Base-by-base conservation (phyloP, 1,140 invertebrate species). In the Drosophila parabipectinata region DNA sequence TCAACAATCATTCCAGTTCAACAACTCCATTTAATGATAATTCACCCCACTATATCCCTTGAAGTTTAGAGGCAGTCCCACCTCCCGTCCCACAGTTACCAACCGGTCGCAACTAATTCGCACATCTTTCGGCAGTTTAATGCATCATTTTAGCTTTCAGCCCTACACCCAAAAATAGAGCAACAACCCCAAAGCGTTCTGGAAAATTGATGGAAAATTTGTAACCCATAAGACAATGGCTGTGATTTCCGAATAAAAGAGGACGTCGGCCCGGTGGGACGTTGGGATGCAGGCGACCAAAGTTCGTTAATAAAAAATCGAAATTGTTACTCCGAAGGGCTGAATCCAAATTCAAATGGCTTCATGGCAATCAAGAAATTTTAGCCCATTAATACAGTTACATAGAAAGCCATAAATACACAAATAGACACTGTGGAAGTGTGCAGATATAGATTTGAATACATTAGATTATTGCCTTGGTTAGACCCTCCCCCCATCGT, bases 381-480 rank as follows among this genome's bases (percentile, higher is more conserved):
- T 50, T 37, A 14, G 64, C 9, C 67, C 67, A 71, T 71, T 71
- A 69, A 69, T 71, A 71, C 67, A 69, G 61, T 75, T 64, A 67
- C 47, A 74, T 21, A 67, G 53, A 57, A 30, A 51, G 50, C 54
- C 48, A 76, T 76, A 76, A 76, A 76, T 47, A 67, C 53, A 74
- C 60, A 74, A 63, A 62, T 41, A 63, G 54, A 52, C 61, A 72
- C 8, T 28, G 26, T 28, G 37, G 39, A 58, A 52, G 28, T 32
- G 50, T 55, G 61, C 45, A 34, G 53, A 58, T 68, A 39, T 59
- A 48, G 47, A 39, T 51, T 24, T 69, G 53, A 72, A 80, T 68
- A 74, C 60, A 74, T 74, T 69, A 57, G 79, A 82, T 84, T 84
- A 84, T 84, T 81, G 81, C 81, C 74, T 73, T 66, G 63, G 77